phyloP scores from a whole-genome alignment of 1,140 invertebrate genomes.

The Protaetia brevitarsis region DNA sequence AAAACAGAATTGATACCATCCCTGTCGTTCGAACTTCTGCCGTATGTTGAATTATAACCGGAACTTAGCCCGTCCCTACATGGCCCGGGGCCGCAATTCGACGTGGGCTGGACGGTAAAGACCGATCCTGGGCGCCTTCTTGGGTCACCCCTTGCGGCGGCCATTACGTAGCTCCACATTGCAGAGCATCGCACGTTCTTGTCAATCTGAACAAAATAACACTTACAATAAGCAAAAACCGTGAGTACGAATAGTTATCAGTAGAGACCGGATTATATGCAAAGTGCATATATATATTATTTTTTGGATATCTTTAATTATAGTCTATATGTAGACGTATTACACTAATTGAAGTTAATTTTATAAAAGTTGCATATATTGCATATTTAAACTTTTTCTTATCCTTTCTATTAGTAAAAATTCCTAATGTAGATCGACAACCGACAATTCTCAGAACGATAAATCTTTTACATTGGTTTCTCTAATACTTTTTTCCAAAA shows the following conservation, averaged over 20 bases:
- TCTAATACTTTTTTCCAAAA: too few relatives aligned
- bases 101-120: conserved; percentile 42
- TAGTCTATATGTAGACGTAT: too few relatives aligned
- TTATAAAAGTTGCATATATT: too few relatives aligned
- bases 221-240: too few relatives aligned
- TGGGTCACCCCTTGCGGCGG: conserved; percentile 54
- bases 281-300: too few relatives aligned
- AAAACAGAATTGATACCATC: conserved; percentile 26
- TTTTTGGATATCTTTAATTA: too few relatives aligned
- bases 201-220: conserved; percentile 30
- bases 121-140: conserved; percentile 43
- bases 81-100: conserved; percentile 38
- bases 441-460: too few relatives aligned
- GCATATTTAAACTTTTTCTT: too few relatives aligned
- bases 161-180: conserved; percentile 60
- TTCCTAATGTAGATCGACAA: too few relatives aligned
- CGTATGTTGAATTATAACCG: conserved; percentile 8
- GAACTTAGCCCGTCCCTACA: conserved; percentile 36
- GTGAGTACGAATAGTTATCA: background rate
- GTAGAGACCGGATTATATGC: background rate
- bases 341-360: too few relatives aligned
- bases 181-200: conserved; percentile 41
- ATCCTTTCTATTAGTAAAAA: too few relatives aligned
- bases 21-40: background rate
- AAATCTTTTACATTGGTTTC: too few relatives aligned